phyloP scores from a whole-genome alignment of 2,113 vertebrate genomes.

The Forbesichthys papilliferus region DNA sequence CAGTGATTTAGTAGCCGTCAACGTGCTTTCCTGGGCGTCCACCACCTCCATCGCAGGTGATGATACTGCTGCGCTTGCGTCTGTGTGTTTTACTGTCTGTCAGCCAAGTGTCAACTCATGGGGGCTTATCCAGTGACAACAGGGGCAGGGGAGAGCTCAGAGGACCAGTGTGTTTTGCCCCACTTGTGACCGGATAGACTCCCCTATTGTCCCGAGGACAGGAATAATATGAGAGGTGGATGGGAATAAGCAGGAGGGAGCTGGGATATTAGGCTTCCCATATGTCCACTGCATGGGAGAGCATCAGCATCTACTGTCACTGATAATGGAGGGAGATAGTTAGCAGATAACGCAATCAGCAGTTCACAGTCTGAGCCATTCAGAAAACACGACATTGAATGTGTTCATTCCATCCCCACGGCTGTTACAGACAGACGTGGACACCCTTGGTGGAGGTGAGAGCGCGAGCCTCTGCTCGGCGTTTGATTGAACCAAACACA shows the following conservation, averaged over 20 bases:
- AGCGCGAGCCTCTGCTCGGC: too few relatives aligned
- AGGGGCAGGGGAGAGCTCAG: slow-evolving; percentile 35
- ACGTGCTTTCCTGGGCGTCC: not conserved
- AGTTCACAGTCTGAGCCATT: too few relatives aligned
- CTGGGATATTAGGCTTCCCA: slow-evolving; percentile 55
- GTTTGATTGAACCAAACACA: too few relatives aligned
- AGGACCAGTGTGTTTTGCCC: slow-evolving; percentile 52
- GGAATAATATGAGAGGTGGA: slow-evolving; percentile 48
- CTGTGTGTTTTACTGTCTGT: slow-evolving; percentile 41
- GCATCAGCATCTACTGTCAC: not conserved
- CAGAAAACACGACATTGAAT: too few relatives aligned
- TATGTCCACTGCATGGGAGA: slow-evolving; percentile 62
- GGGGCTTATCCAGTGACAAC: slow-evolving; percentile 68
- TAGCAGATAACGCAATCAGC: not conserved
- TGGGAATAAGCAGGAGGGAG: slow-evolving; percentile 63
- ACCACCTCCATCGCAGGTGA: not conserved
- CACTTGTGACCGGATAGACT: slow-evolving; percentile 74
- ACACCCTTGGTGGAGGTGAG: too few relatives aligned
- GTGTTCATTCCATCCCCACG: too few relatives aligned
- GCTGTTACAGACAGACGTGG: too few relatives aligned
- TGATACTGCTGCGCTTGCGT: slow-evolving; percentile 19
- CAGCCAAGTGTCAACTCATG: slow-evolving; percentile 15
- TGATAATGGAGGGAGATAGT: not conserved
- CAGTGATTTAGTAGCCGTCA: not conserved
- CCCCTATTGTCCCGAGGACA: slow-evolving; percentile 59